phyloP scores from a whole-genome alignment of 2,113 vertebrate species.

The Ophthalmolycus amberensis region DNA sequence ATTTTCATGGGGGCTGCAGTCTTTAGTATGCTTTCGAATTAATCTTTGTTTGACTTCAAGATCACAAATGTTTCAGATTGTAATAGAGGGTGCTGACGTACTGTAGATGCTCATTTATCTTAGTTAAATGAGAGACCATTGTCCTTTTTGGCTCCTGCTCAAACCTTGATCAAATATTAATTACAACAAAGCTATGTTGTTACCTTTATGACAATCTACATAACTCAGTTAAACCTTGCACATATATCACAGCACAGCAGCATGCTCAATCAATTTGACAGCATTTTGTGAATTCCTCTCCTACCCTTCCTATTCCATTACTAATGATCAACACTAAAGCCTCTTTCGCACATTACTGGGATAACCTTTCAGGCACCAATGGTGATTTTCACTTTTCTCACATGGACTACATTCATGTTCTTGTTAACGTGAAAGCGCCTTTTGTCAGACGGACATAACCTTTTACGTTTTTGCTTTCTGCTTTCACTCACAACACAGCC shows the following conservation, averaged over 20 bases:
- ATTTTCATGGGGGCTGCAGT: neutral
- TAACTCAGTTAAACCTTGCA: constrained; percentile 24
- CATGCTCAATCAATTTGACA: constrained; percentile 34
- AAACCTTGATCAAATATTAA: constrained; percentile 10
- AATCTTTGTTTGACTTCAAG: neutral
- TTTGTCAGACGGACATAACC: neutral
- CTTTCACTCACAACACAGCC: neutral
- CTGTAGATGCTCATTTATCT: neutral
- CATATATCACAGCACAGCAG: constrained; percentile 15
- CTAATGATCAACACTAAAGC: constrained; percentile 55
- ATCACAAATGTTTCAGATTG: neutral
- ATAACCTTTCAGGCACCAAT: neutral
- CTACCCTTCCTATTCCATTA: constrained; percentile 18
- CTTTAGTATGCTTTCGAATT: neutral
- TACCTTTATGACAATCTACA: constrained; percentile 25
- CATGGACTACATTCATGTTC: neutral
- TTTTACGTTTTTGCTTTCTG: neutral
- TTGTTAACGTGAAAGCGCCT: neutral
- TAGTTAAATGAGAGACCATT: neutral
- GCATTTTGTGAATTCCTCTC: constrained; percentile 28
- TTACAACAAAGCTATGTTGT: neutral
- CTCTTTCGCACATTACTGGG: neutral
- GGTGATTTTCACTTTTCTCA: neutral
- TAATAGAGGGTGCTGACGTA: neutral
- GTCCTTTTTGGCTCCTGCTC: neutral